Evolutionary conservation across 1,140 invertebrate species (phyloP), one percentile per base, ranked within the genome.

Genomic region (Telenomus remus): DNA sequence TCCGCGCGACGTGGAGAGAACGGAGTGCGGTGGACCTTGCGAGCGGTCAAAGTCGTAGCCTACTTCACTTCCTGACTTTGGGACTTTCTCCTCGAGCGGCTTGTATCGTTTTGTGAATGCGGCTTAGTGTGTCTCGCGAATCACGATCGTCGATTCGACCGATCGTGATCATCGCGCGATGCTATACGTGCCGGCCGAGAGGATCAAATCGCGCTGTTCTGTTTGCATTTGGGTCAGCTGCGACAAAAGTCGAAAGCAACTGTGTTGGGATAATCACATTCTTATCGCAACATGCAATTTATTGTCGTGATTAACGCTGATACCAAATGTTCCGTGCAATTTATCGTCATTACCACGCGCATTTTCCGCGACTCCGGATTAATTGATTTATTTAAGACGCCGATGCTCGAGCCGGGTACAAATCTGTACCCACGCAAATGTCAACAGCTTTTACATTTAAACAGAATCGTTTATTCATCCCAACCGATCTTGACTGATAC

Each of bases 21-120:
- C 54, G 76, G 64, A 68, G 82, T 85, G n/a, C n/a, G n/a, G 81
- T 86, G 84, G 86, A 87, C 86, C 86, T 88, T 88, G 86, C 76
- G 84, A 83, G 82, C 86, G 85, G 86, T 86, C 86, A 87, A 88
- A 88, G 86, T 88, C 86, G 83, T 87, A 85, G 81, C 86, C 86
- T 86, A 88, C 86, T 87, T 88, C 79, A 85, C 82, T 84, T 85
- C 84, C 83, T 83, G 84, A 79, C 82, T 79, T 80, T 71, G 79
- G 57, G 85, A 88, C 86, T 87, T 87, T 88, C 86, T 87, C 86
- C 84, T 84, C 84, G 80, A 74, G 70, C 74, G 57, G 72, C 57
- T 72, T 65, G 68, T 74, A 75, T 69, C 69, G 75, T 64, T 64
- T 65, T 68, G 69, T 34, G 74, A 76, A 78, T 73, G 61, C 75